Conservation (phyloP, 2,888 invertebrate genomes). For the Megaustenia siamemsis region DNA sequence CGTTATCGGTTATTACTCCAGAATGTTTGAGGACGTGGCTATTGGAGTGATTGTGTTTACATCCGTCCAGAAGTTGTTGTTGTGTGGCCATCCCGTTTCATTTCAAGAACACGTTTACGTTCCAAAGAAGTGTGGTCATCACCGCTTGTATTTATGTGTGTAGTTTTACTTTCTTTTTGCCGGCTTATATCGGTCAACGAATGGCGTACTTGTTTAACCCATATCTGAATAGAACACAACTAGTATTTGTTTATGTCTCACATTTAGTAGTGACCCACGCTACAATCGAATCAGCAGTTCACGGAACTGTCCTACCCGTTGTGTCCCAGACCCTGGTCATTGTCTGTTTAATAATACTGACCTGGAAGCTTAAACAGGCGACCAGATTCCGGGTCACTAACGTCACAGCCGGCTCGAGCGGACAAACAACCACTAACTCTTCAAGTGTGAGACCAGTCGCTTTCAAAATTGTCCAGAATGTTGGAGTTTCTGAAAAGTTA, state of each 20-base stretch:
- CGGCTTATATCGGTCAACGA: not conserved
- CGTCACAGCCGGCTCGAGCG: not conserved
- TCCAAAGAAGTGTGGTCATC: not conserved
- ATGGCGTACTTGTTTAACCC: not conserved
- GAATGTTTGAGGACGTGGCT: not conserved
- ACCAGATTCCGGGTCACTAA: not conserved
- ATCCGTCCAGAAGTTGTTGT: not conserved
- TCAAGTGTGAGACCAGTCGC: no score
- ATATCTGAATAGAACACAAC: not conserved
- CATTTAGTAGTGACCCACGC: not conserved
- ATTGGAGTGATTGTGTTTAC: not conserved
- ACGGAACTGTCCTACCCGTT: not conserved
- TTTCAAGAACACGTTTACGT: not conserved
- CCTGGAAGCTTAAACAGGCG: not conserved
- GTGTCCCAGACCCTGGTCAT: not conserved
- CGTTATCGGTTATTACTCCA: not conserved
- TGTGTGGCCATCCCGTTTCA: conserved; percentile 1
- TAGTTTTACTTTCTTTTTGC: not conserved
- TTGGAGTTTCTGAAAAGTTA: no score
- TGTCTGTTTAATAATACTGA: not conserved
- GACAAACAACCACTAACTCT: not conserved
- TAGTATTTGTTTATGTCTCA: not conserved
- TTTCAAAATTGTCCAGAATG: no score
- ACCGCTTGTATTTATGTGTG: not conserved
- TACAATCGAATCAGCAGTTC: not conserved